phyloP scores from a whole-genome alignment of 1,140 invertebrate genomes.

The Drosophila tani region DNA sequence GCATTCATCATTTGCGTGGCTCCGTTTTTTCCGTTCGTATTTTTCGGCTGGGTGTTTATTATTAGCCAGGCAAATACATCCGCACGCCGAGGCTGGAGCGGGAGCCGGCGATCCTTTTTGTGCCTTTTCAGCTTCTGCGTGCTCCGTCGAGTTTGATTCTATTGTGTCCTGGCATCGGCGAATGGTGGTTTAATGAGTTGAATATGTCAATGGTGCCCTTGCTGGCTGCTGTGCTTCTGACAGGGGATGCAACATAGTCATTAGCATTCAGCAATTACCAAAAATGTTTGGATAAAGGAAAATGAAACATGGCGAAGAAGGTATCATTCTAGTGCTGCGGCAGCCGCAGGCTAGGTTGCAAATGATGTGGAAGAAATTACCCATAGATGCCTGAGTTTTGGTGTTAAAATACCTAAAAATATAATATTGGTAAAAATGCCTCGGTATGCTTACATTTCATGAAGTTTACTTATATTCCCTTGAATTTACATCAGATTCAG shows the following conservation, averaged over 20 bases:
- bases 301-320: constrained; percentile 25
- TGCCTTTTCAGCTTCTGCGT: constrained; percentile 21
- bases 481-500: no score
- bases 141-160: constrained; percentile 13
- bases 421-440: background rate
- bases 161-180: constrained; percentile 40
- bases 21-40: constrained; percentile 33
- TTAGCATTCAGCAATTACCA: constrained; percentile 64
- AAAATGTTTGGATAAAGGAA: constrained; percentile 53
- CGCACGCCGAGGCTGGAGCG: constrained; percentile 49
- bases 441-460: no score
- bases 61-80: constrained; percentile 79
- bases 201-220: constrained; percentile 71
- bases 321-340: constrained; percentile 24
- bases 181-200: constrained; percentile 77
- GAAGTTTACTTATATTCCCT: background rate
- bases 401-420: background rate
- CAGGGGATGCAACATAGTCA: constrained; percentile 59
- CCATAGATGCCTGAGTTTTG: background rate
- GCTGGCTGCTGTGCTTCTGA: constrained; percentile 9
- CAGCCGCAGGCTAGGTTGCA: constrained; percentile 11
- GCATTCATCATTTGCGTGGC: constrained; percentile 52
- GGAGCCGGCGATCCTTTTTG: constrained; percentile 40
- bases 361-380: constrained; percentile 1
- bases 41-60: constrained; percentile 68